Evolutionary conservation across 2,888 invertebrate species (phyloP).

Genomic region (Cheiracanthium punctorium): DNA sequence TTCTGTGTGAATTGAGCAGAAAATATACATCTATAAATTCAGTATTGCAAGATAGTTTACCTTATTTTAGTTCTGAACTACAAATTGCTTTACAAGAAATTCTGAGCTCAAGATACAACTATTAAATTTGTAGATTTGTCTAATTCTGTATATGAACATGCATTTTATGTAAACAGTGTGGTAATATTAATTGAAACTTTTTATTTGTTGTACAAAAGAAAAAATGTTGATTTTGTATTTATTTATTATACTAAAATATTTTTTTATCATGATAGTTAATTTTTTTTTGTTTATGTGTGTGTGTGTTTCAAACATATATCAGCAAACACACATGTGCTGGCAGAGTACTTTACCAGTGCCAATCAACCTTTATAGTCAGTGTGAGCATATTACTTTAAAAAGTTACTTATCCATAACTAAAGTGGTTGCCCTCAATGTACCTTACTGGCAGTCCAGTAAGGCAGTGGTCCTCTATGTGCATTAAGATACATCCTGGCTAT

Average conservation of each 20-base stretch:
- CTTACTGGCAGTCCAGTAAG: no score
- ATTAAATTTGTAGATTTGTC: background rate
- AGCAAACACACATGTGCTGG: no score
- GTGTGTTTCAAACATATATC: no score
- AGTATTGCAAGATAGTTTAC: background rate
- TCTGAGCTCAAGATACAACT: background rate
- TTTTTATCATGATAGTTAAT: no score
- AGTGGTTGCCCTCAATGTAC: no score
- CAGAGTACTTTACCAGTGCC: no score
- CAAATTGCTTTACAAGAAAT: background rate
- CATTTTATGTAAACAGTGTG: conserved; percentile 48
- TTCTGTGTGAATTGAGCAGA: background rate
- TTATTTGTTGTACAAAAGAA: conserved; percentile 11
- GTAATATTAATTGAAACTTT: conserved; percentile 18
- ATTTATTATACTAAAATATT: background rate
- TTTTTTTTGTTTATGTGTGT: no score
- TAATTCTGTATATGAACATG: conserved; percentile 7
- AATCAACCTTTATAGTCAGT: no score
- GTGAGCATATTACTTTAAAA: no score
- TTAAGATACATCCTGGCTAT: no score
- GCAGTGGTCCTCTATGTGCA: no score
- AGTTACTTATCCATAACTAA: no score
- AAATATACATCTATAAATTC: background rate
- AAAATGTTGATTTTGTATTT: background rate
- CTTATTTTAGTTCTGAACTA: background rate